Evolutionary conservation across 2,113 vertebrate species (phyloP).

Genomic region (Lepidothrix coronata): DNA sequence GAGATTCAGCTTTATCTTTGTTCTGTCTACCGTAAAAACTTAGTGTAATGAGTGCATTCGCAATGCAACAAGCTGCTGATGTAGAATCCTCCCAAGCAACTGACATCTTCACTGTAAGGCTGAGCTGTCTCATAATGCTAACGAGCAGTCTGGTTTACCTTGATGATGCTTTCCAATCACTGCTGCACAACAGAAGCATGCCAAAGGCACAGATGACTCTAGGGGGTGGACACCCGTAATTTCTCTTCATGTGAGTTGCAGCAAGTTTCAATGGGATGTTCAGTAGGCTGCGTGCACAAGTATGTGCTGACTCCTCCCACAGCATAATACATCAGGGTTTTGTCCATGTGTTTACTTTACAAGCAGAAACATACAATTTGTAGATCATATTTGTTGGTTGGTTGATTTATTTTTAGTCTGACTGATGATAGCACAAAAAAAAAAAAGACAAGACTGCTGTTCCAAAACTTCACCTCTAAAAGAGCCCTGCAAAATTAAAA

Average conservation of each 20-base stretch:
- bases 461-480: background rate
- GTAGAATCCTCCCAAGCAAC: background rate
- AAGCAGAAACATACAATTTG: background rate
- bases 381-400: background rate
- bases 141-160: background rate
- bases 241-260: background rate
- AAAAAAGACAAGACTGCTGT: background rate
- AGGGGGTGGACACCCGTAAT: background rate
- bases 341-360: background rate
- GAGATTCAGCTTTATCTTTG: background rate
- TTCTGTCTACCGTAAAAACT: background rate
- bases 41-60: rapidly evolving
- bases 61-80: rapidly evolving
- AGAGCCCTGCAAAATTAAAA: background rate
- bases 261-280: background rate
- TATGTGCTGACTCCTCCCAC: background rate
- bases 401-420: background rate
- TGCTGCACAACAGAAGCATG: background rate
- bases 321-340: background rate
- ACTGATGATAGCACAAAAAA: background rate
- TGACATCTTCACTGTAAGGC: background rate
- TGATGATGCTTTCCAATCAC: background rate
- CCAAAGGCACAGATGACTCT: background rate
- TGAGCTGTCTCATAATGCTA: background rate
- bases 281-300: background rate